Conservation (phyloP, 2,888 invertebrate species). For the Opisthograptis luteolata region DNA sequence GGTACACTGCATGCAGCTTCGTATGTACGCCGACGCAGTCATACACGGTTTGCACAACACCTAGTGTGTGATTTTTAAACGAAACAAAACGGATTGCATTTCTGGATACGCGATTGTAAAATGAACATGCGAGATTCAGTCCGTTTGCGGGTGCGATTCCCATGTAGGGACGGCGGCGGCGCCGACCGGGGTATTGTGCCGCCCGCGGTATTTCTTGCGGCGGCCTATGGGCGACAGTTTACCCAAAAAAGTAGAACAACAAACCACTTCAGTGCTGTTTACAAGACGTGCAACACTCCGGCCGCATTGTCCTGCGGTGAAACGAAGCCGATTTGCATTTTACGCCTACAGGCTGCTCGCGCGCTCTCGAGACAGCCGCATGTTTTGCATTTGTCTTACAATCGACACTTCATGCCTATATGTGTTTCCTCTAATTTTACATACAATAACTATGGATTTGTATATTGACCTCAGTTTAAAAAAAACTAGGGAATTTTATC, state of each 20-base stretch:
- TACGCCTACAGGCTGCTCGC: constrained; percentile 63
- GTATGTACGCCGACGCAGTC: constrained; percentile 14
- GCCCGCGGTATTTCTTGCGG: constrained; percentile 73
- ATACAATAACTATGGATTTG: constrained; percentile 25
- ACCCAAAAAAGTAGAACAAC: constrained; percentile 83
- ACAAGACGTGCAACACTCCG: constrained; percentile 77
- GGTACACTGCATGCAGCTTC: constrained; percentile 36
- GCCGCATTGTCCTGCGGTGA: constrained; percentile 77
- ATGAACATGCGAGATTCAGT: constrained; percentile 60
- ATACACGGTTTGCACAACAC: constrained; percentile 48
- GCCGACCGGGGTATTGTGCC: constrained; percentile 74
- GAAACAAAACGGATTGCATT: constrained; percentile 52
- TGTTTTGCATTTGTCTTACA: constrained; percentile 65
- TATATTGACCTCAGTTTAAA: no score
- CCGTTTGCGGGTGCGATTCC: constrained; percentile 64
- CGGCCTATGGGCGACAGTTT: constrained; percentile 76
- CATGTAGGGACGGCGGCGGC: constrained; percentile 63
- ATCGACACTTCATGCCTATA: constrained; percentile 36
- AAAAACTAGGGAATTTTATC: no score
- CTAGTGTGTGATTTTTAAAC: constrained; percentile 54
- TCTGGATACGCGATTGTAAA: constrained; percentile 48
- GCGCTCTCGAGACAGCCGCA: constrained; percentile 41
- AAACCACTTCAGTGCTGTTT: constrained; percentile 75
- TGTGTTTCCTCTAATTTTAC: constrained; percentile 31
- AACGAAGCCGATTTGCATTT: constrained; percentile 77